A percentile compares a stretch with the other conserved stretches of the same genome.
Evolutionary conservation across 2,797 vertebrate species (phyloP).

Genomic region (Anguilla pacifica): DNA sequence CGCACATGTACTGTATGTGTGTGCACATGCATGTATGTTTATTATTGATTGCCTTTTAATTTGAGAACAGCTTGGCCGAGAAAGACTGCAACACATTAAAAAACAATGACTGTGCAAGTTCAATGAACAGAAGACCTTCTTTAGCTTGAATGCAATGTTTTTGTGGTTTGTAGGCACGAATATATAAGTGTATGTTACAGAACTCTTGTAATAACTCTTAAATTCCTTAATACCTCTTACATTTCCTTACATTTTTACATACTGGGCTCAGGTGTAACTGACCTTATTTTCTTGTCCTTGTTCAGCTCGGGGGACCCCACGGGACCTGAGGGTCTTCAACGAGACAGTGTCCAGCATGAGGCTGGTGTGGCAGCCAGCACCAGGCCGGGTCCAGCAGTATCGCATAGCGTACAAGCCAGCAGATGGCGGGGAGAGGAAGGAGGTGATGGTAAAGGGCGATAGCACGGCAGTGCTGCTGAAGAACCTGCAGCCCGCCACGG

Average conservation of each 20-base stretch:
- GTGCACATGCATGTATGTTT: not conserved
- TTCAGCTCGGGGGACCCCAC: constrained; percentile 86
- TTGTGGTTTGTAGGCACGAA: not conserved
- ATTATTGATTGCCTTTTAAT: not conserved
- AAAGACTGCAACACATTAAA: not conserved
- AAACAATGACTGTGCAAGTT: not conserved
- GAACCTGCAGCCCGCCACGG: constrained; percentile 82
- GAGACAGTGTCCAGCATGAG: constrained; percentile 88
- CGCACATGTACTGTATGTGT: not conserved
- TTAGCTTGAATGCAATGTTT: not conserved
- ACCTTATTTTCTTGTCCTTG: constrained; percentile 27
- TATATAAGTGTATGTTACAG: not conserved
- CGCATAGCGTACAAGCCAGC: constrained; percentile 82
- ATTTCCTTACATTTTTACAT: not conserved
- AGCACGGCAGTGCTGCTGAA: constrained; percentile 76
- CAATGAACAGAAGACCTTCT: not conserved
- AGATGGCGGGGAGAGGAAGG: constrained; percentile 84
- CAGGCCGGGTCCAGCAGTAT: constrained; percentile 90
- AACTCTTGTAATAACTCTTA: not conserved
- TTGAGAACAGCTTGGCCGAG: not conserved
- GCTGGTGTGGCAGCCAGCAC: constrained; percentile 85
- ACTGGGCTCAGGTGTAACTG: not conserved
- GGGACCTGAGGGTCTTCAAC: constrained; percentile 85
- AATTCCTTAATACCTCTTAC: not conserved
- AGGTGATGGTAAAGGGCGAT: constrained; percentile 82